A percentile compares a stretch with the other conserved stretches of the same genome.
Conservation (phyloP, 2,113 vertebrate species). For the Odocoileus hemionus region DNA sequence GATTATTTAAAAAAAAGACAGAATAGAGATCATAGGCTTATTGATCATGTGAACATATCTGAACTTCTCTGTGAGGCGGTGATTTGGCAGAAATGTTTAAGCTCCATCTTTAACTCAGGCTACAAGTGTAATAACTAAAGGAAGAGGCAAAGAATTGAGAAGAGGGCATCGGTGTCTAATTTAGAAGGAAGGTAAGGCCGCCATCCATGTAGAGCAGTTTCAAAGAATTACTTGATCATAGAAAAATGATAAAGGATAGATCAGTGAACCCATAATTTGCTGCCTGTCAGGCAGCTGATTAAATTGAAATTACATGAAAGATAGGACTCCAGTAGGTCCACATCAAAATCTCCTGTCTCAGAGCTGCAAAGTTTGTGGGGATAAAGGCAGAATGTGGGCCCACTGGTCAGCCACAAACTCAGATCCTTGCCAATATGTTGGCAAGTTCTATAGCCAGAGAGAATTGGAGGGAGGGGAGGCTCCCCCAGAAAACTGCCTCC, state of each 20-base stretch:
- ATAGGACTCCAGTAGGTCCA: neutral
- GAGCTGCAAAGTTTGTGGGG: neutral
- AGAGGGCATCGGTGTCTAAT: neutral
- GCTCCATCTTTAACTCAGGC: neutral
- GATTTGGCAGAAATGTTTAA: neutral
- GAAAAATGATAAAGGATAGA: slow-evolving; percentile 12
- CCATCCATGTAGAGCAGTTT: neutral
- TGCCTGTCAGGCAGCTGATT: neutral
- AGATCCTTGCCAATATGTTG: slow-evolving; percentile 6
- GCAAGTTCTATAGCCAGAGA: neutral
- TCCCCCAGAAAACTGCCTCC: neutral
- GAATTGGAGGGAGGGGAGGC: neutral
- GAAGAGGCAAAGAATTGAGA: neutral
- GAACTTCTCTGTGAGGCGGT: neutral
- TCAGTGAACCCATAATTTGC: neutral
- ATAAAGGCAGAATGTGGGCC: slow-evolving; percentile 32
- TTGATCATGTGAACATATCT: neutral
- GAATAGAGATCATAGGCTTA: neutral
- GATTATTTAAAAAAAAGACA: neutral
- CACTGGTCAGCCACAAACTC: slow-evolving; percentile 33
- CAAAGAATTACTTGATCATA: neutral
- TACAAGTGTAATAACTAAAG: neutral
- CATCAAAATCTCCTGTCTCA: slow-evolving; percentile 36
- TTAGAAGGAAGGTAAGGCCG: neutral
- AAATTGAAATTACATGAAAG: slow-evolving; percentile 10